Evolutionary conservation across 2,888 invertebrate genomes (phyloP).

Genomic region (Drosophila stalkeri): DNA sequence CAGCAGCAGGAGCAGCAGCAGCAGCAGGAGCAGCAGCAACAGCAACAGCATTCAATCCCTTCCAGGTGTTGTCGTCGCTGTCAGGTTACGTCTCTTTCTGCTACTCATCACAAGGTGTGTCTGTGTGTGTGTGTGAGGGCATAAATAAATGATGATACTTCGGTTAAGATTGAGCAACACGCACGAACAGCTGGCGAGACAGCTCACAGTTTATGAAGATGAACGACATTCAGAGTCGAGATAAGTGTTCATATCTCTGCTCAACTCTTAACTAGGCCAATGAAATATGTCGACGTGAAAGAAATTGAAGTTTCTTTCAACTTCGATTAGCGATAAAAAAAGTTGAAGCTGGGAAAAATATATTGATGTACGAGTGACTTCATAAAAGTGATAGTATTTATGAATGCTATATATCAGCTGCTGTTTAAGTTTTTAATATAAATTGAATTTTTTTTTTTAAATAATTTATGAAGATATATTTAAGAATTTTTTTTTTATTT

Average conservation of each 20-base stretch:
- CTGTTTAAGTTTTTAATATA: too few species aligned
- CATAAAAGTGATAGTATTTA: not conserved
- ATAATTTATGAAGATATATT: not conserved
- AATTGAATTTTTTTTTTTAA: not conserved
- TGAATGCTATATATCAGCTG: not conserved
- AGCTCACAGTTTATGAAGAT: conserved; percentile 41
- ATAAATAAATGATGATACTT: conserved; percentile 78
- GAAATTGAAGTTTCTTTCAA: not conserved
- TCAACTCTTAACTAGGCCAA: conserved; percentile 1
- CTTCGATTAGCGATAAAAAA: not conserved
- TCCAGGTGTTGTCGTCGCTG: conserved; percentile 66
- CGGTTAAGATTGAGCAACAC: conserved; percentile 66
- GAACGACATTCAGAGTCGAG: conserved; percentile 26
- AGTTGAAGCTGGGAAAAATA: not conserved
- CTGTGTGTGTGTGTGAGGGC: conserved; percentile 15
- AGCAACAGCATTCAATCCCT: conserved; percentile 5
- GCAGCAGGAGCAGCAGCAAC: conserved; percentile 3
- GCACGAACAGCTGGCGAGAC: conserved; percentile 44
- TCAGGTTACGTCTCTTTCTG: conserved; percentile 22
- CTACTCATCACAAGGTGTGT: not conserved
- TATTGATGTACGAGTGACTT: not conserved
- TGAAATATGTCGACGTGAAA: not conserved
- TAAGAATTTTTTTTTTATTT: too few species aligned
- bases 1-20: not conserved
- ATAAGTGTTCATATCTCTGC: conserved; percentile 23